Evolutionary conservation across 2,888 invertebrate genomes (phyloP).

Genomic region (Gnatocerus cornutus): DNA sequence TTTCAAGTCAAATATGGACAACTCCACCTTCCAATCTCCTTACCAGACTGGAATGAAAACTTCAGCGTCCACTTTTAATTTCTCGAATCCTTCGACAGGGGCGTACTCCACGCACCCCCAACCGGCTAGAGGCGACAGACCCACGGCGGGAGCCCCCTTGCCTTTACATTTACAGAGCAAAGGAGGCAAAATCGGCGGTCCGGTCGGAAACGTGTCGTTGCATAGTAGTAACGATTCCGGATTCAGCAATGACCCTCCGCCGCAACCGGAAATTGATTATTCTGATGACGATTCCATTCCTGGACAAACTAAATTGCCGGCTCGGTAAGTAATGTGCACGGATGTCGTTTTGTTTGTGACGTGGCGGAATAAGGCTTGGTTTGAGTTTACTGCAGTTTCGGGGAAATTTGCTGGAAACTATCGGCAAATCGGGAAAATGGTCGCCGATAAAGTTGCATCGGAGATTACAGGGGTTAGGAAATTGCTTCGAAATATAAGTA

Average conservation of each 20-base stretch:
- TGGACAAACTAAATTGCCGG: conserved; percentile 75
- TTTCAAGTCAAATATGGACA: conserved; percentile 66
- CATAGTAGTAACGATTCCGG: conserved; percentile 95
- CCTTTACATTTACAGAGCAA: conserved; percentile 67
- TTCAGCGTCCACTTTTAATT: conserved; percentile 74
- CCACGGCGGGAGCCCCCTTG: conserved; percentile 67
- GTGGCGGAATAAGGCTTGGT: conserved; percentile 17
- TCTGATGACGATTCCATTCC: conserved; percentile 88
- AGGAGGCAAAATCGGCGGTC: conserved; percentile 68
- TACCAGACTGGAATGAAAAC: conserved; percentile 75
- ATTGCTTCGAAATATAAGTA: neutral
- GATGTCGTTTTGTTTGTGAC: conserved; percentile 31
- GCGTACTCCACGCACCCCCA: conserved; percentile 70
- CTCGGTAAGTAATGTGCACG: conserved; percentile 70
- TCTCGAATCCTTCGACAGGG: conserved; percentile 68
- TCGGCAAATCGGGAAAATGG: conserved; percentile 23
- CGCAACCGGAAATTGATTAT: conserved; percentile 92
- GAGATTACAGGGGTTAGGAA: neutral
- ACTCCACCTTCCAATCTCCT: conserved; percentile 65
- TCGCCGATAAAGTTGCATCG: neutral
- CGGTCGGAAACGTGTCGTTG: conserved; percentile 83
- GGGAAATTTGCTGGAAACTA: conserved; percentile 25
- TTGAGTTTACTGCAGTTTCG: conserved; percentile 2
- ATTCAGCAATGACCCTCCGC: conserved; percentile 90
- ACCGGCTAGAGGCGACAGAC: conserved; percentile 64